A percentile compares a stretch with the other conserved stretches of the same genome.
Evolutionary conservation across 2,113 vertebrate species (phyloP).

Genomic region (Hippocampus guttulatus): DNA sequence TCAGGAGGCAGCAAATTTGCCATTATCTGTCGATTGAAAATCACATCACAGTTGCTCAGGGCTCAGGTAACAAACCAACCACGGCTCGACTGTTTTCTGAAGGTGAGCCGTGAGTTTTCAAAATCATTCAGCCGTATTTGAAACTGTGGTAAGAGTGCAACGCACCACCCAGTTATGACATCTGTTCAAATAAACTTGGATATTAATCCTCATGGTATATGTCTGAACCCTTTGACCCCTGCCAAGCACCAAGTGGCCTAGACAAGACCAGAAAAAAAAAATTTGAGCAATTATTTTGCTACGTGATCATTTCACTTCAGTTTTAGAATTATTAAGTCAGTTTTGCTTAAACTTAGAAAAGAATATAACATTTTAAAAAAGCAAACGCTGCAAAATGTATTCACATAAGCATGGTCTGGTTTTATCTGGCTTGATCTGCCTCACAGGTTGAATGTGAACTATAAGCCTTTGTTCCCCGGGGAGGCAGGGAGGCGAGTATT

Average conservation of each 20-base stretch:
- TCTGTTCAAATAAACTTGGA: too few species aligned
- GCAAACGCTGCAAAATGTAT: not conserved
- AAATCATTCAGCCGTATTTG: too few species aligned
- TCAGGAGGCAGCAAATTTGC: too few species aligned
- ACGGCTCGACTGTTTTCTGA: too few species aligned
- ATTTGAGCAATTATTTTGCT: too few species aligned
- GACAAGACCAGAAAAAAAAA: not conserved
- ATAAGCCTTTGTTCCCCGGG: slow-evolving; percentile 83
- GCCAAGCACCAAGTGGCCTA: not conserved
- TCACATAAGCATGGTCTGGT: slow-evolving; percentile 63
- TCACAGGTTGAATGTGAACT: slow-evolving; percentile 75
- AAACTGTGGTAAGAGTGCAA: too few species aligned
- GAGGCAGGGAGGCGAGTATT: slow-evolving; percentile 77
- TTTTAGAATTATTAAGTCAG: not conserved
- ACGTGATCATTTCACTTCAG: not conserved
- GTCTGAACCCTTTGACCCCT: not conserved
- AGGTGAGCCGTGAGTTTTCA: too few species aligned
- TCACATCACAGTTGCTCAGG: too few species aligned
- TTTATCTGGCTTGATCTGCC: slow-evolving; percentile 79
- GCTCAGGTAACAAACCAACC: too few species aligned
- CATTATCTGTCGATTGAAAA: too few species aligned
- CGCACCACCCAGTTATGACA: too few species aligned
- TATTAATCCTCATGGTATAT: not conserved
- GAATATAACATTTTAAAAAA: not conserved
- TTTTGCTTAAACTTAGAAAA: not conserved